Evolutionary conservation across 2,888 invertebrate genomes (phyloP), one percentile per base, ranked within the genome.

Genomic region (Erannis defoliaria): DNA sequence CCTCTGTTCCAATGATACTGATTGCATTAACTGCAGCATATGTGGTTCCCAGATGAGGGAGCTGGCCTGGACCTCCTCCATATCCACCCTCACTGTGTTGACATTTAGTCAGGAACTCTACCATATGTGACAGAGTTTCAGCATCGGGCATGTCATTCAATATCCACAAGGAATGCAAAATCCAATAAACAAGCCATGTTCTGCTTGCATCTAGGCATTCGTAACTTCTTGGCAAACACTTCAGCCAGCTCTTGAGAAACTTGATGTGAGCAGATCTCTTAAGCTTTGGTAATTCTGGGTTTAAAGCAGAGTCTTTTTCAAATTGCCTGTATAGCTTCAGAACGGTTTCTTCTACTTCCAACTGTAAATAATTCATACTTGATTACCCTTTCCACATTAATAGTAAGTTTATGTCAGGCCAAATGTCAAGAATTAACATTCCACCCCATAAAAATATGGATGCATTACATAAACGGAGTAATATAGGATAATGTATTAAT

Each of bases 151-250:
- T 86, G 43, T 90, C 90, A 77, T 91, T 88, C 31, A 93, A 74
- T 66, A 99, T 90, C 82, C 97, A 96, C 35, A 99, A 93, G 5
- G 98, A 95, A 90, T 99, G 98, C 33, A 99, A 86, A 66, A 97
- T 98, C 99, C 99, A 99, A 84, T 99, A 99, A 76, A 98, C 96
- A 64, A 99, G 93, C 99, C 99, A 99, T 6, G 99, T 96, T 75
- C 99, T 95, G 85, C 99, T 99, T 9, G 98, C 97, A 94, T 99
- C 99, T 69, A 99, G 92, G 79, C 95, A 95, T 95, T 96, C 95
- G 80, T 97, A 98, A 64, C 94, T 94, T 62, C 93, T 89, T 42
- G 96, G 95, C 70, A 98, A 89, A 76, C 94, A 89, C 43, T 91
- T 92, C 21, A 98, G 82, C 77, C 95, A 96, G 71, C 94, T 94